These are phyloP conservation scores for Columba guinea DNA, from an alignment of 2,797 vertebrate species.

Conservation along the genomic window DNA sequence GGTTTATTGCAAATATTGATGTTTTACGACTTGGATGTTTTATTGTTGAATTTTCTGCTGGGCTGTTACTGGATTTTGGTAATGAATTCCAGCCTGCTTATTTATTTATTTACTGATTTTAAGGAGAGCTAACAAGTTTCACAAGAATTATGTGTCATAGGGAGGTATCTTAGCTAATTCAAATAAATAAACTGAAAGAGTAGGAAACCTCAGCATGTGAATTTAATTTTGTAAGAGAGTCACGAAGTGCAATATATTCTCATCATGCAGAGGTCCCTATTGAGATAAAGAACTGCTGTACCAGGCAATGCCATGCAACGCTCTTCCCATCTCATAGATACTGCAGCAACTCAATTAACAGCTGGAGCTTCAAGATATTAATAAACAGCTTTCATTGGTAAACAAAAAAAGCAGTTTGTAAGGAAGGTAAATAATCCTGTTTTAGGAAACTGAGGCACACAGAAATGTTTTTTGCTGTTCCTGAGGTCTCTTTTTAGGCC, in stretches of 20 bases:
- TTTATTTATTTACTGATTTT: constrained; percentile 11
- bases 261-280: neutral
- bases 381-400: neutral
- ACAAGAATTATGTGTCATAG: neutral
- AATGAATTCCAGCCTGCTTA: neutral
- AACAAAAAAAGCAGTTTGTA: neutral
- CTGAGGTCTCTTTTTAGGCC: neutral
- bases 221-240: neutral
- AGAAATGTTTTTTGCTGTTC: neutral
- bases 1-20: neutral
- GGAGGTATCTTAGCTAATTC: neutral
- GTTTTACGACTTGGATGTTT: neutral
- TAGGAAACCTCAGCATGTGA: neutral
- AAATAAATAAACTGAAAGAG: neutral
- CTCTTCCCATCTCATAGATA: neutral
- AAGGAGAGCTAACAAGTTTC: neutral
- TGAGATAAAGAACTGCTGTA: neutral
- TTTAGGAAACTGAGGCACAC: neutral
- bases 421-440: neutral
- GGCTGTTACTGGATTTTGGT: neutral
- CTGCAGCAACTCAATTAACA: neutral
- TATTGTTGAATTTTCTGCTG: constrained; percentile 8
- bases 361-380: neutral
- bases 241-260: neutral
- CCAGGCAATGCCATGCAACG: neutral